Evolutionary conservation across 64 coral and sea anemone genomes (phyloP), one percentile per base, ranked within the genome.

Genomic region (Acropora yongei): DNA sequence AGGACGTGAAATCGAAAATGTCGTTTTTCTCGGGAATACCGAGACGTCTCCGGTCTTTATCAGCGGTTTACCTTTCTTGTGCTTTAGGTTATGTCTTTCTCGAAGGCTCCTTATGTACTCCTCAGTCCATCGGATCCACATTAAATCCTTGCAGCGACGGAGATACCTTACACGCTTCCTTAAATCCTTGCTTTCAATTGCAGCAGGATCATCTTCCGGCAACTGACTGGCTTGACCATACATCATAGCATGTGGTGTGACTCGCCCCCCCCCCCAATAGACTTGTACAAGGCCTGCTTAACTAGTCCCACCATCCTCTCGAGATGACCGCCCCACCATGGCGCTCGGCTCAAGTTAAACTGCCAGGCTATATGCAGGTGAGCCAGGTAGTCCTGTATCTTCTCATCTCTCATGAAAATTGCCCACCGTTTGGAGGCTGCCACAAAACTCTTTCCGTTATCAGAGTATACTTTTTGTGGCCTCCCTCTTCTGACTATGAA

Each of bases 291-390:
- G 7, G 44, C 67, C 46, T 42, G 69, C 46, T 88, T 88, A 40
- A 76, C 86, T 10, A 88, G 68, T 57, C 86, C 86, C 9, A 88
- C 49, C 40, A 88, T 17, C 1, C 69, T 8, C 46, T 88, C 69
- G 39, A 88, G 76, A 4, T 88, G 19, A 17, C 81, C 9, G 50
- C 50, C 50, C 50, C 50, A 53, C 50, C 50, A 53, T 5, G 50
- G 50, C 4, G 50, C 50, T 53, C 83, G 49, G 11, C 80, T 55
- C 1, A 66, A 82, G 19, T 92, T 86, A 60, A 92, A 86, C 53
- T 50, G 75, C 71, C 90, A 92, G 11, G 48, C 78, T 4, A 58
- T 58, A 41, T 76, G 1, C 2, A 61, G 14, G 6, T 87, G 20
- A 0, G 13, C 39, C 0, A 92, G 68, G 55, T 75, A 44, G 47